Base-by-base conservation (phyloP, 2,888 invertebrate genomes). In the Drosophila heteroneura region DNA sequence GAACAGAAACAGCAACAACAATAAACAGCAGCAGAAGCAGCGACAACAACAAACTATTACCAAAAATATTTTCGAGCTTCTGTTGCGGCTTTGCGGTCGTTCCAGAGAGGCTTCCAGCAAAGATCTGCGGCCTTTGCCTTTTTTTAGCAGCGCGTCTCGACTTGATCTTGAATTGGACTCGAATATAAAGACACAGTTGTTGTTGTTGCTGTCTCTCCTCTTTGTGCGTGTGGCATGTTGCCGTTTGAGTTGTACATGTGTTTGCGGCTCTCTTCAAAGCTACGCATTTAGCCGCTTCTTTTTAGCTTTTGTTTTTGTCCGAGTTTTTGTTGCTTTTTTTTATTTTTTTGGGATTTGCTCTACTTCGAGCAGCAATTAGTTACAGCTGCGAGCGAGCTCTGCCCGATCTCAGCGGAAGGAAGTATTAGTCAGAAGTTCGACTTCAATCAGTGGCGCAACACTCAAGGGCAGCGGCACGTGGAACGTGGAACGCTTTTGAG, bases 191-290 rank as follows among this genome's bases (percentile, higher is more conserved):
- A 70, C 52, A 59, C 74, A 62, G 70, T 59, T 66, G 53, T 19
- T 66, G 76, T 12, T 61, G 57, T 16, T 70, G 70, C 5, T 69
- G 74, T 12, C 59, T 54, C 39, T 59, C 58, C 69, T 65, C 67
- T 57, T 81, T 88, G 85, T 88, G 85, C 85, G 85, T 85, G 85
- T 85, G 85, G 85, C 85, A 88, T 85, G 85, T 85, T 85, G 85
- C 85, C 85, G 85, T 86, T 88, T 86, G 89, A 88, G 85, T 88
- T 85, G 83, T 86, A 86, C 85, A 86, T 86, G 85, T 86, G 85
- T 86, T 86, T 79, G 85, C 85, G 85, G 85, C 89, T 69, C 74
- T 74, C 78, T 85, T 86, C 80, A 86, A 76, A 82, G 81, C 82
- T 68, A 64, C 76, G 47, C 70, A 66, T 70, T 62, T 62, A 71